Evolutionary conservation across 2,113 vertebrate species (phyloP).

Genomic region (Gymnocephalus cernua): DNA sequence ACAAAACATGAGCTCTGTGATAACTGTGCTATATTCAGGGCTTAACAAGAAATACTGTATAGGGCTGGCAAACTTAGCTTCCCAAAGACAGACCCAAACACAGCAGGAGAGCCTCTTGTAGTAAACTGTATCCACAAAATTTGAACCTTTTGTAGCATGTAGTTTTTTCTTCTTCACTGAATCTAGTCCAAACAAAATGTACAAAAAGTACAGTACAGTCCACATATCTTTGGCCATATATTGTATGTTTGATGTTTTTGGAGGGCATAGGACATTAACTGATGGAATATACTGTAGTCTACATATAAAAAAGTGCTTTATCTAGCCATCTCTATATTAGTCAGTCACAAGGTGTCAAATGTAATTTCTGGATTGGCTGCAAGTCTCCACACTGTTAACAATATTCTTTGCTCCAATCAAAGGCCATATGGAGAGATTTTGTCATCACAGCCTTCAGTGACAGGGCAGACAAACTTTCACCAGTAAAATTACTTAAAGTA

Average conservation of each 20-base stretch:
- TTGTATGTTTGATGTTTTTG: background rate
- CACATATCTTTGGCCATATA: background rate
- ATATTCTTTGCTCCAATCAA: background rate
- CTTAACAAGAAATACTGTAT: background rate
- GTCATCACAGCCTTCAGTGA: background rate
- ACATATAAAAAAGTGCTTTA: background rate
- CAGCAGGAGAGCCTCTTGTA: background rate
- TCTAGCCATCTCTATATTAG: background rate
- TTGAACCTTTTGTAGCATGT: background rate
- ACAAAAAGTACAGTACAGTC: background rate
- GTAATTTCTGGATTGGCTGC: background rate
- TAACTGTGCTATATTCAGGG: background rate
- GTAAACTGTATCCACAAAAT: background rate
- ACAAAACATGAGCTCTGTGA: background rate
- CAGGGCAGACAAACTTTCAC: background rate
- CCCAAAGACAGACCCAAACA: background rate
- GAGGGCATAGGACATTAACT: background rate
- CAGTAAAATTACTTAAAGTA: background rate
- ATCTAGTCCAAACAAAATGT: background rate
- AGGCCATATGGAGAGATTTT: constrained; percentile 3
- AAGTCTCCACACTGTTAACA: background rate
- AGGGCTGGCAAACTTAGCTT: background rate
- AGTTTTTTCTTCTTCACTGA: background rate
- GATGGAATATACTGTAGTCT: background rate
- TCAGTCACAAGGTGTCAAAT: background rate